Percentiles rank a stretch among this genome's conserved stretches.
Conservation (phyloP, 2,888 invertebrate genomes). For the Pelosia muscerda region DNA sequence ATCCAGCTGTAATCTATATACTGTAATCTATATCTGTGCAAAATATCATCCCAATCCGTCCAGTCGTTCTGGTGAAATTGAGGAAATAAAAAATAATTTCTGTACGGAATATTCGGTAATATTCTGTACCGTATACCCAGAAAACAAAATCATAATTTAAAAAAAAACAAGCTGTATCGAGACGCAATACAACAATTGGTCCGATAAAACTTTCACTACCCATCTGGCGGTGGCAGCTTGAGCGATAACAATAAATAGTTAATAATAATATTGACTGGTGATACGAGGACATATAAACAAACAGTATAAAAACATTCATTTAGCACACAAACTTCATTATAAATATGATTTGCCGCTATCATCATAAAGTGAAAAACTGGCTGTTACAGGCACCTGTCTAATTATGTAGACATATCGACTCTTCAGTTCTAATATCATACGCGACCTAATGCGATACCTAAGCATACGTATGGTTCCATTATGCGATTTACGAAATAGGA, state of each 20-base stretch:
- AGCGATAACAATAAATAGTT: background rate
- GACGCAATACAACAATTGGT: background rate
- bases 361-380: background rate
- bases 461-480: too few relatives aligned
- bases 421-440: too few relatives aligned
- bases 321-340: background rate
- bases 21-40: too few relatives aligned
- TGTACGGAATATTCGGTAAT: too few relatives aligned
- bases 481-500: too few relatives aligned
- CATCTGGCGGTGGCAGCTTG: background rate
- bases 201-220: slow-evolving; percentile 4
- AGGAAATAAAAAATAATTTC: too few relatives aligned
- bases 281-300: slow-evolving; percentile 3
- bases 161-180: background rate
- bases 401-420: background rate
- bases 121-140: too few relatives aligned
- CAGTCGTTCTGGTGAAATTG: too few relatives aligned
- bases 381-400: background rate
- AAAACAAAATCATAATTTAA: background rate
- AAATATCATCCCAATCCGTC: too few relatives aligned
- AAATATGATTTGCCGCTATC: background rate
- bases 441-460: too few relatives aligned
- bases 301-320: background rate
- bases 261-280: slow-evolving; percentile 5
- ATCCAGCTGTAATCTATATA: too few relatives aligned